A percentile compares a stretch with the other conserved stretches of the same genome.
Conservation (phyloP, 1,140 invertebrate genomes). For the Pomacea maculata region DNA sequence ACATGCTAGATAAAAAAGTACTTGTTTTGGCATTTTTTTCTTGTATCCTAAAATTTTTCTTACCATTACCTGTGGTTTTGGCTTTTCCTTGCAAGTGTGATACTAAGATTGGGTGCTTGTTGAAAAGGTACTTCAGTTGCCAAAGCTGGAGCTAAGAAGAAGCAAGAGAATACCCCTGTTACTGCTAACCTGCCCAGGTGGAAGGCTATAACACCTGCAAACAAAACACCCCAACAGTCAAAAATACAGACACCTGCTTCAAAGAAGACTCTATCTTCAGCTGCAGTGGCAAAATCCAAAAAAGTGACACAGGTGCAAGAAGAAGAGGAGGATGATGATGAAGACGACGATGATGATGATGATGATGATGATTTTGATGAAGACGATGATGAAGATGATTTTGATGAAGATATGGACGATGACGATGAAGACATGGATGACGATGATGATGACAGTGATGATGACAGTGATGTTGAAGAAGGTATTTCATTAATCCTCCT, state of each 20-base stretch:
- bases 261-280: slow-evolving; percentile 1
- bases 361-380: slow-evolving; percentile 13
- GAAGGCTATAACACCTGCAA: slow-evolving; percentile 12
- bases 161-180: background rate
- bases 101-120: too few relatives aligned
- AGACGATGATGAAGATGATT: background rate
- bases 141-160: too few relatives aligned
- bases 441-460: slow-evolving; percentile 21
- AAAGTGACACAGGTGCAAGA: background rate
- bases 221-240: slow-evolving; percentile 13
- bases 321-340: background rate
- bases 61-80: too few relatives aligned
- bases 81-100: too few relatives aligned
- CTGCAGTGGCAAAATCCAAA: background rate
- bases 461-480: background rate
- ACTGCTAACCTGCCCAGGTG: background rate
- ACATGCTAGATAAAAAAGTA: background rate
- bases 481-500: too few relatives aligned
- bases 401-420: slow-evolving; percentile 18
- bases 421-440: slow-evolving; percentile 30
- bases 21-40: too few relatives aligned
- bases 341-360: slow-evolving; percentile 6
- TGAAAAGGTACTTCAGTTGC: too few relatives aligned
- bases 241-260: background rate
- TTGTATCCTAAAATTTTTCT: too few relatives aligned